These are phyloP conservation scores for Sesamia nonagrioides DNA, from an alignment of 1,140 invertebrate species.

Conservation along the genomic window DNA sequence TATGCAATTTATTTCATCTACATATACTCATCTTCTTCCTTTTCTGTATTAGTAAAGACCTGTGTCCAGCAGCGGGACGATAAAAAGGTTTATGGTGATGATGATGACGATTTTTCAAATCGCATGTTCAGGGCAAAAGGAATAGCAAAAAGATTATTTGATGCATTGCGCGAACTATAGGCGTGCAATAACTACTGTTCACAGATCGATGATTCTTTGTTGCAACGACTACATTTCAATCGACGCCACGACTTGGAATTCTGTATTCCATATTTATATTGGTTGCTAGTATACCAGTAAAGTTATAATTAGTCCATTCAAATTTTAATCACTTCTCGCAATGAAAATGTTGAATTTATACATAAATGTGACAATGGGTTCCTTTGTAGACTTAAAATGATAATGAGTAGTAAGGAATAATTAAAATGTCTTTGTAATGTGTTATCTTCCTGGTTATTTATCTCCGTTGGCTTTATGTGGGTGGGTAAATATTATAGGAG, in stretches of 20 bases:
- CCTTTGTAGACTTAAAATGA: neutral
- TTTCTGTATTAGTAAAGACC: too few relatives aligned
- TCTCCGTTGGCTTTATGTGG: neutral
- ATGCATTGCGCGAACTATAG: too few relatives aligned
- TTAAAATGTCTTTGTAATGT: neutral
- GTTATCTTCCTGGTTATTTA: neutral
- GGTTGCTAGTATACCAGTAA: neutral
- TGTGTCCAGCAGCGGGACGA: too few relatives aligned
- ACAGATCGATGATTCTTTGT: too few relatives aligned
- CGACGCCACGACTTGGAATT: neutral
- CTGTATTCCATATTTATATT: neutral
- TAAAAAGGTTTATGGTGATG: too few relatives aligned
- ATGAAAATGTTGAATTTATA: slow-evolving; percentile 2
- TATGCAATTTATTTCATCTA: too few relatives aligned
- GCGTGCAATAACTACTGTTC: too few relatives aligned
- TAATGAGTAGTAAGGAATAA: neutral
- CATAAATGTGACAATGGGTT: neutral
- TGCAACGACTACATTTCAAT: too few relatives aligned
- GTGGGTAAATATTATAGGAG: neutral
- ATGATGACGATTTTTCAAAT: too few relatives aligned
- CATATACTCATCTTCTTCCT: too few relatives aligned
- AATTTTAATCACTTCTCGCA: slow-evolving; percentile 37
- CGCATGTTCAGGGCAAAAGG: too few relatives aligned
- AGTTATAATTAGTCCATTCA: slow-evolving; percentile 45
- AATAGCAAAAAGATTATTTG: too few relatives aligned